Base-by-base conservation (phyloP, 2,113 vertebrate species). In the Leucopsar rothschildi region DNA sequence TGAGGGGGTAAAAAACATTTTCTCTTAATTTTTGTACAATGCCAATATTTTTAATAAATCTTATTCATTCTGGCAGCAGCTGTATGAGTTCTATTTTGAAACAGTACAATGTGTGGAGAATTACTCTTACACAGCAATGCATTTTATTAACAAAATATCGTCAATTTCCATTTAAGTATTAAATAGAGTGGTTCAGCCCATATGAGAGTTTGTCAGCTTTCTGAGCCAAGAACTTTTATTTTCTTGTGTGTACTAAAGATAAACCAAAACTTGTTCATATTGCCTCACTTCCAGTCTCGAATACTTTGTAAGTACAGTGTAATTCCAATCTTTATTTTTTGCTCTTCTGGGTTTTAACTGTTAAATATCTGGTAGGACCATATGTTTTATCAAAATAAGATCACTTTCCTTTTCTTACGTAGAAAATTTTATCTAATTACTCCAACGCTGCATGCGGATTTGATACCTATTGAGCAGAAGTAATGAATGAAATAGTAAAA, bases 1-100 rank as follows among this genome's bases (percentile, higher is more conserved):
- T 6, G 11, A 10, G 1, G 3, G 15, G 9, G 3, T 1, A 6
- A 2, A 11, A 6, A 15, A 0, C 2, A 55, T 53, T 35, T 78
- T 45, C 12, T 52, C 5, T 0, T 45, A 42, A 28, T 71, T 61
- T 75, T 69, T 85, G 20, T 57, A 45, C 17, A 70, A 5, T 64
- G 28, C 12, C 4, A 37, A 0, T 25, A 17, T 7, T 68, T 61
- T 76, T 63, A 63, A 55, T 44, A 42, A 71, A 53, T 61, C 4
- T 25, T 73, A 40, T 1, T 10, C 18, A 13, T 11, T 64, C 2
- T 63, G 49, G 8, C 64, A 79, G 47, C 13, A 28, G 12, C 52
- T 86, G 33, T 65, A 21, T 9, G 44, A 17, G 12, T 90, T 90
- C 27, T 87, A 12, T 50, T 90, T 80, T 87, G 27, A 72, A 86